These are phyloP conservation scores for Ornithoptera alexandrae DNA, from an alignment of 2,888 invertebrate genomes.

Conservation along the genomic window DNA sequence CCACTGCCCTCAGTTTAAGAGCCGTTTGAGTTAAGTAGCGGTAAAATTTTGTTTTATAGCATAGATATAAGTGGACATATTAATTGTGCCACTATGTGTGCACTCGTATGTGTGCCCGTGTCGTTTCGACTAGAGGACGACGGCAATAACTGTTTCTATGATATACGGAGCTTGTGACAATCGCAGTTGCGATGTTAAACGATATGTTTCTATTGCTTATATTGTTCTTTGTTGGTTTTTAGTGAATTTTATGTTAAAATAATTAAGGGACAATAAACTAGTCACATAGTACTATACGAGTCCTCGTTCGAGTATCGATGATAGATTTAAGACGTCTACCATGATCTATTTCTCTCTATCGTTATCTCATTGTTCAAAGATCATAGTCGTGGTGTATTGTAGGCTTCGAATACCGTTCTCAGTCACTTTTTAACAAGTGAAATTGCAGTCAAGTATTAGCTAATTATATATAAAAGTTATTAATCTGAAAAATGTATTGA, in stretches of 20 bases:
- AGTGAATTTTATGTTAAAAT: not conserved
- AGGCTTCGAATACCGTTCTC: no score
- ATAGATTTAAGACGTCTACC: no score
- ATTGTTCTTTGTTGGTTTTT: slow-evolving; percentile 5
- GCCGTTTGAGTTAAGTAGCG: slow-evolving; percentile 68
- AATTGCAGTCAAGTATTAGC: no score
- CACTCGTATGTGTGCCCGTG: slow-evolving; percentile 43
- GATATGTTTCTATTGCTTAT: slow-evolving; percentile 22
- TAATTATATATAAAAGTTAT: no score
- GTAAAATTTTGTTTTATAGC: slow-evolving; percentile 71
- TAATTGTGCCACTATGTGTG: slow-evolving; percentile 62
- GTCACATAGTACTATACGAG: no score
- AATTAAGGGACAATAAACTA: no score
- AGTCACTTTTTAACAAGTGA: no score
- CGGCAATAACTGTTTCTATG: slow-evolving; percentile 53
- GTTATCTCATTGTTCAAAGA: no score
- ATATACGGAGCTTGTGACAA: slow-evolving; percentile 40
- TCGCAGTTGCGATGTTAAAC: slow-evolving; percentile 19
- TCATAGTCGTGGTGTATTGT: no score
- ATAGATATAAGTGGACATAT: slow-evolving; percentile 66
- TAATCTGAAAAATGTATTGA: no score
- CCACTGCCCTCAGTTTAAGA: slow-evolving; percentile 71
- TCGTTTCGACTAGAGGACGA: slow-evolving; percentile 26
- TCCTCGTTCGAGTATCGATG: no score
- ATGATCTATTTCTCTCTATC: no score